Percentiles rank a stretch among this genome's conserved stretches.
phyloP scores from a whole-genome alignment of 2,113 vertebrate genomes.

The Ptychochromis oligacanthus region DNA sequence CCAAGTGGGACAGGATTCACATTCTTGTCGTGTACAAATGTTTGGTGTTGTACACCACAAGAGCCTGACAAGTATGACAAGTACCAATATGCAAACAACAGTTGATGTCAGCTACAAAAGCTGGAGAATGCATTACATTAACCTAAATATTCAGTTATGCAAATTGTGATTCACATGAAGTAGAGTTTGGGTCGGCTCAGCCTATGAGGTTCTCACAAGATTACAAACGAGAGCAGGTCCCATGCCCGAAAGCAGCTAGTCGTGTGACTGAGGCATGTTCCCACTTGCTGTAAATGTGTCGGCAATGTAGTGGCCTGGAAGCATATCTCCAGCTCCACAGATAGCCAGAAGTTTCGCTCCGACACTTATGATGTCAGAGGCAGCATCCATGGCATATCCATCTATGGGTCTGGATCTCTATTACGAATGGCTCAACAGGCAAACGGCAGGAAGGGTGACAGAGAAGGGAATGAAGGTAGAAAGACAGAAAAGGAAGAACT shows the following conservation, averaged over 20 bases:
- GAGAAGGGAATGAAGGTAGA: too few species aligned
- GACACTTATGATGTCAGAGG: constrained; percentile 17
- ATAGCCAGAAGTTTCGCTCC: constrained; percentile 36
- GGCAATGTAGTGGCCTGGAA: constrained; percentile 10
- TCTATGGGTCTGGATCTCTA: constrained; percentile 53
- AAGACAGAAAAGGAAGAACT: too few species aligned
- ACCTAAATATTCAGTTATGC: constrained; percentile 70
- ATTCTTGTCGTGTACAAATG: background rate
- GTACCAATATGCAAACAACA: constrained; percentile 14
- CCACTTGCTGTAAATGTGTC: constrained; percentile 56
- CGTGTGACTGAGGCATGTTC: constrained; percentile 22
- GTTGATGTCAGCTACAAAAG: constrained; percentile 51
- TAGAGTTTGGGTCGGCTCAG: constrained; percentile 64
- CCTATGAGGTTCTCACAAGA: constrained; percentile 41
- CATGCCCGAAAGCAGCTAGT: constrained; percentile 50
- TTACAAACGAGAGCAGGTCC: constrained; percentile 40
- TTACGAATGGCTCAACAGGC: constrained; percentile 12
- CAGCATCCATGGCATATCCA: constrained; percentile 42
- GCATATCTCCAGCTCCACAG: constrained; percentile 33
- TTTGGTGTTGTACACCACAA: background rate
- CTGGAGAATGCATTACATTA: constrained; percentile 41
- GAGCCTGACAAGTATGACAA: constrained; percentile 15
- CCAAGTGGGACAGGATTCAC: background rate
- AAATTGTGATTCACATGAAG: constrained; percentile 68
- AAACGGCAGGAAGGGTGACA: background rate